Percentiles rank a stretch among this genome's conserved stretches.
Evolutionary conservation across 2,888 invertebrate species (phyloP).

Genomic region (Trissolcus japonicus): DNA sequence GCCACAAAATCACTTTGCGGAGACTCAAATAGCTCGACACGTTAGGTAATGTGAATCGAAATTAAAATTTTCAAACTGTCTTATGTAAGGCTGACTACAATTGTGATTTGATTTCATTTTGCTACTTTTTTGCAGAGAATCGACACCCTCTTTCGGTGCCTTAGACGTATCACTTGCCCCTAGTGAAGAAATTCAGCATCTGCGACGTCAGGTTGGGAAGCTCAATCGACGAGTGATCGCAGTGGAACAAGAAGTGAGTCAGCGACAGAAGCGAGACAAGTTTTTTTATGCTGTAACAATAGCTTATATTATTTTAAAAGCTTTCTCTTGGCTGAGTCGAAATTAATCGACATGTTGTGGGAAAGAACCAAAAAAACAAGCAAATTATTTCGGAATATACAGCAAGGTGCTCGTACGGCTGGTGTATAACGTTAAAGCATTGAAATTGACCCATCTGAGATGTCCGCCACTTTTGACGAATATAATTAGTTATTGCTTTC

Average conservation of each 20-base stretch:
- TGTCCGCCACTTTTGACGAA: constrained; percentile 3
- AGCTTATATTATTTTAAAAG: constrained; percentile 90
- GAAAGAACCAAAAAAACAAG: not conserved
- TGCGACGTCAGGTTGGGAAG: constrained; percentile 90
- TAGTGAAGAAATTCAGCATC: constrained; percentile 87
- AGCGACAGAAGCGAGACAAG: constrained; percentile 90
- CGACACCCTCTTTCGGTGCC: constrained; percentile 79
- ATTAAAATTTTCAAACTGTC: too few species aligned
- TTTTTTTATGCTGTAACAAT: constrained; percentile 89
- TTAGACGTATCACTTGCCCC: constrained; percentile 75
- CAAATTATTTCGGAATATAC: not conserved
- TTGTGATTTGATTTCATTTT: not conserved
- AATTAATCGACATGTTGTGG: constrained; percentile 70
- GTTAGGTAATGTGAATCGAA: constrained; percentile 63
- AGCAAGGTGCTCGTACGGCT: constrained; percentile 11
- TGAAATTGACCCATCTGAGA: constrained; percentile 1
- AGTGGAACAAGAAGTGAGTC: constrained; percentile 90
- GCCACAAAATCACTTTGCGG: constrained; percentile 60
- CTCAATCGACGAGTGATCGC: constrained; percentile 90
- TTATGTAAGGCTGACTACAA: too few species aligned
- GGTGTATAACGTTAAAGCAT: constrained; percentile 3
- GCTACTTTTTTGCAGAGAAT: constrained; percentile 78
- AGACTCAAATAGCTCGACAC: constrained; percentile 68
- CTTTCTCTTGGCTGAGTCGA: constrained; percentile 88
- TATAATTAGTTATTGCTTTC: constrained; percentile 16